Evolutionary conservation across 2,113 vertebrate genomes (phyloP), one percentile per base, ranked within the genome.

Genomic region (Perca flavescens): DNA sequence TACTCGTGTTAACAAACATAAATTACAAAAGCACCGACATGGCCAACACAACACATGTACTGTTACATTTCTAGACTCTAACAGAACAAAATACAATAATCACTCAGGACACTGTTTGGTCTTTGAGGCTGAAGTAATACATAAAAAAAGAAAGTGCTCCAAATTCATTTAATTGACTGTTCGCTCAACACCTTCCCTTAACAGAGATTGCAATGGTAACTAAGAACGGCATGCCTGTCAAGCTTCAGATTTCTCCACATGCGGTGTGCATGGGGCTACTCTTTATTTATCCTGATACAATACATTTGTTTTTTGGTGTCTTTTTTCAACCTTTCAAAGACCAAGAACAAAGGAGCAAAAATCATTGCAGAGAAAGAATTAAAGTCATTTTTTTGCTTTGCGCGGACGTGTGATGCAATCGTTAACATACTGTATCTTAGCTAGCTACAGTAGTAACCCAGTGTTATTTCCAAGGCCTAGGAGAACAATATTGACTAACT

Each of bases 11-110:
- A 54, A 52, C 69, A 78, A 47, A 89, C 83, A 88, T 28, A 36
- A 43, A 83, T 43, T 75, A 69, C 53, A 61, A 67, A 81, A 79
- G 40, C 76, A 65, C 17, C 2, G 1, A 86, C 75, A 74, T 25
- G 69, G 60, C 54, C 78, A 73, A 84, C 52, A 79, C 40, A 74
- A 77, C 62, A 90, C 80, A 71, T 13, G n/a, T 36, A 61, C 25
- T 15, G 47, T 9, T 46, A 70, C 66, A 34, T 76, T 53, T 72
- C 47, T 71, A 22, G 31, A 77, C 80, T 68, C 46, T 56, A 74
- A 75, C 71, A 64, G 57, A 72, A 84, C 80, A 82, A 5, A 67
- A 54, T 19, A 66, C 66, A 75, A n/a, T 52, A 34, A 65, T 47
- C 40, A 53, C 9, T 61, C 49, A 49, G 47, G 28, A 77, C 56